phyloP scores from a whole-genome alignment of 64 coral and sea anemone genomes.

The Montipora capricornis region DNA sequence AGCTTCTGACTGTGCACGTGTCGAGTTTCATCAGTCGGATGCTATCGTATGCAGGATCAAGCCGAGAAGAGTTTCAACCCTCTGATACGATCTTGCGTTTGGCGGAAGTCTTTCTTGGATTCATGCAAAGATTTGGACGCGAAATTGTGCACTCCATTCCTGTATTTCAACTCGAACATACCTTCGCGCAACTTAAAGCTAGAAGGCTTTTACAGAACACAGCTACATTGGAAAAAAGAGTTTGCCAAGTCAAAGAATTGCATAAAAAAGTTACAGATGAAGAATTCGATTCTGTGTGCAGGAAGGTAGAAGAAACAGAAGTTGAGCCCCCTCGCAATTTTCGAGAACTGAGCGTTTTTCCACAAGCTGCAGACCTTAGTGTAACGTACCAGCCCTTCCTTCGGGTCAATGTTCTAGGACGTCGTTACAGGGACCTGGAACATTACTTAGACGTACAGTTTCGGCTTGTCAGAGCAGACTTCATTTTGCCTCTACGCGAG shows the following conservation, averaged over 20 bases:
- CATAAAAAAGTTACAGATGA: no score
- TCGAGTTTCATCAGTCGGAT: neutral
- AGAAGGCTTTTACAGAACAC: neutral
- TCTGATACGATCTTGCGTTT: slow-evolving; percentile 17
- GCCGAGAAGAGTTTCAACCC: neutral
- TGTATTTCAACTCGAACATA: neutral
- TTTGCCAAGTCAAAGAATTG: neutral
- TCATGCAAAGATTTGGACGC: slow-evolving; percentile 1
- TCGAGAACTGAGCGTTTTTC: slow-evolving; percentile 63
- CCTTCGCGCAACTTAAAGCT: neutral
- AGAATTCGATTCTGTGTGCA: neutral
- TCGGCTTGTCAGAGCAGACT: no score
- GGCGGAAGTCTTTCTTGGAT: slow-evolving; percentile 19
- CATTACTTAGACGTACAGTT: no score
- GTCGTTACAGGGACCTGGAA: no score
- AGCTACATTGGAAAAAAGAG: neutral
- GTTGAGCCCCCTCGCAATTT: slow-evolving; percentile 73
- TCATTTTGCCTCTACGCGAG: no score
- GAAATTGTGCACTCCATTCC: slow-evolving; percentile 6
- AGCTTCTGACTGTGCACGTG: neutral
- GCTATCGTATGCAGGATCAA: neutral
- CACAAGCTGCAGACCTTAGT: slow-evolving; percentile 63
- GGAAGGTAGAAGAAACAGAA: neutral
- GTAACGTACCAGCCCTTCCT: no score
- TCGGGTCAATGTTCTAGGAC: no score